Evolutionary conservation across 2,888 invertebrate species (phyloP).

Genomic region (Acronicta alni): DNA sequence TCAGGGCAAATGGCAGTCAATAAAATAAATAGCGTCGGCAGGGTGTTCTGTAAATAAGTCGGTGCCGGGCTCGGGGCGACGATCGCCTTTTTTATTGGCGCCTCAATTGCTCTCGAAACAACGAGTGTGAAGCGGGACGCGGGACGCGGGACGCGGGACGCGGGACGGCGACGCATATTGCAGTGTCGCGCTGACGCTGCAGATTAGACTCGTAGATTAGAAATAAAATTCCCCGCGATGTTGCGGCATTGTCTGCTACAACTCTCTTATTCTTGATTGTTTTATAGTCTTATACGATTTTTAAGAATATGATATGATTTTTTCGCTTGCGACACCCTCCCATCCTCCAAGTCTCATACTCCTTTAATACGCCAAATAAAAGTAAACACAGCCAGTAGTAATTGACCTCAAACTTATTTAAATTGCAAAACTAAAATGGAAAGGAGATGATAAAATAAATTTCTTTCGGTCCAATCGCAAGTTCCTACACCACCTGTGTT

Average conservation of each 20-base stretch:
- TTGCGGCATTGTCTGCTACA: slow-evolving; percentile 66
- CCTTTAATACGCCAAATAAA: too few relatives aligned
- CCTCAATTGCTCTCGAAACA: slow-evolving; percentile 89
- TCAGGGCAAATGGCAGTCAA: slow-evolving; percentile 89
- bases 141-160: slow-evolving; percentile 67
- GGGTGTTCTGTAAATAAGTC: slow-evolving; percentile 89
- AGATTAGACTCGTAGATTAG: slow-evolving; percentile 85
- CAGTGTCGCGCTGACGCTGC: slow-evolving; percentile 77
- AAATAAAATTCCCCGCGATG: slow-evolving; percentile 76
- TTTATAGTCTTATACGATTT: slow-evolving; percentile 34
- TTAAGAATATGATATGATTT: slow-evolving; percentile 18
- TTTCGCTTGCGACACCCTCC: slow-evolving; percentile 5
- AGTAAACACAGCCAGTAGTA: too few relatives aligned
- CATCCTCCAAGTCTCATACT: neutral
- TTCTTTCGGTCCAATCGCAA: too few relatives aligned
- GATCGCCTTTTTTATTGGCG: slow-evolving; percentile 90
- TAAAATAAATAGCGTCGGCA: slow-evolving; percentile 89
- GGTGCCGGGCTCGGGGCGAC: slow-evolving; percentile 84
- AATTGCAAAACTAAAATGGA: too few relatives aligned
- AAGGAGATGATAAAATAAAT: too few relatives aligned
- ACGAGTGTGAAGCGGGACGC: slow-evolving; percentile 77
- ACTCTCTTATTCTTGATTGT: slow-evolving; percentile 54
- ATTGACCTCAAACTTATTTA: too few relatives aligned
- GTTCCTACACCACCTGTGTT: too few relatives aligned
- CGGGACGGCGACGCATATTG: slow-evolving; percentile 75